Evolutionary conservation across 2,113 vertebrate genomes (phyloP).

Genomic region (Clinocottus analis): DNA sequence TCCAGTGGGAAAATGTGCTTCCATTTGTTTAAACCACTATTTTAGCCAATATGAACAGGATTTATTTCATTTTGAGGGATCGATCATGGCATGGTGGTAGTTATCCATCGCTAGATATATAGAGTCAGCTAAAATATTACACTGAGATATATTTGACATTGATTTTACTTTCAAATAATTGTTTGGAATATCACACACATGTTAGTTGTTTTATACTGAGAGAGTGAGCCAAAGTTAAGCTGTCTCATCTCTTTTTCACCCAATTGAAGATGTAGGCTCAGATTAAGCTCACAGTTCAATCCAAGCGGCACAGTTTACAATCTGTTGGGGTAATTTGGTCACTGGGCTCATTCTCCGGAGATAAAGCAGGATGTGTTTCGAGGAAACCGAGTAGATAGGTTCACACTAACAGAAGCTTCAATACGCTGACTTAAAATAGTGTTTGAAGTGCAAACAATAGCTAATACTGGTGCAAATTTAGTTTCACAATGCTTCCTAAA

Average conservation of each 20-base stretch:
- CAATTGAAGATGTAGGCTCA: conserved; percentile 62
- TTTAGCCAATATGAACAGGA: not conserved
- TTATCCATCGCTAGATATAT: not conserved
- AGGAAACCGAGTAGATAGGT: conserved; percentile 9
- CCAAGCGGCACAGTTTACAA: conserved; percentile 61
- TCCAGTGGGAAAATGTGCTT: not conserved
- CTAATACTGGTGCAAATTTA: not conserved
- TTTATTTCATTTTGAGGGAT: not conserved
- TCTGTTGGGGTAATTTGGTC: conserved; percentile 69
- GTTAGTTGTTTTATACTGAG: conserved; percentile 37
- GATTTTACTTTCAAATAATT: conserved; percentile 10
- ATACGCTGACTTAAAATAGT: not conserved
- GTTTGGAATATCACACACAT: conserved; percentile 28
- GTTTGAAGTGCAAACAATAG: not conserved
- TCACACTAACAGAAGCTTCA: conserved; percentile 9
- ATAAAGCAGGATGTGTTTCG: conserved; percentile 10
- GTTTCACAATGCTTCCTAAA: not conserved
- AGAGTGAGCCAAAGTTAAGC: conserved; percentile 67
- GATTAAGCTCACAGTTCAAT: conserved; percentile 70
- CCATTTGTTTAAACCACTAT: not conserved
- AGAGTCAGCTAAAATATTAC: not conserved
- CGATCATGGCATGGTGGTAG: not conserved
- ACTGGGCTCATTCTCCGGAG: conserved; percentile 47
- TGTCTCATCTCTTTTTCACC: conserved; percentile 53
- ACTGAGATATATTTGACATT: not conserved